Base-by-base conservation (phyloP, 1,140 invertebrate species). In the Tetramorium simillimum region DNA sequence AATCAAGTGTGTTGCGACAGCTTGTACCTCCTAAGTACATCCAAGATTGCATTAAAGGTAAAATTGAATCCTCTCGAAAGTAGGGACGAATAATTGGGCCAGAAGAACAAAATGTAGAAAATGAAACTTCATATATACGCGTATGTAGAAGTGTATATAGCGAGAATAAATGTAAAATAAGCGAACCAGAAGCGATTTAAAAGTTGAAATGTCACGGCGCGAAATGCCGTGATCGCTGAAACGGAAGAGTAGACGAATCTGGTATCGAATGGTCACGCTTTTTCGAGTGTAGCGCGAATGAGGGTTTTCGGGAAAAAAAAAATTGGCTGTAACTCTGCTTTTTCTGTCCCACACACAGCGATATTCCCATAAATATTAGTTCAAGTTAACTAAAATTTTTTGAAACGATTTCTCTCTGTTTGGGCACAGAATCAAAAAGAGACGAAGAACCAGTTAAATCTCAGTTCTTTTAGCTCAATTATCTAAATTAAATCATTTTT, bases 121-220 rank as follows among this genome's bases (percentile, higher is more conserved):
- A 73, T 72, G 53, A 43, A 73, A 49, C 18, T 73, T 73, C 69
- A 49, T 21, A 24, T 51, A 65, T 43, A 69, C 33, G 10, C 49
- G 40, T 16, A 46, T 65, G 80, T 60, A 60, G 53, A 49, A 28
- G 69, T 84, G 53, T 84, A 84, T n/a, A 75, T 84, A 75, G 49
- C 67, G 40, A 75, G 40, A 73, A 56, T 84, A 75, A 84, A 84
- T 84, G 80, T 84, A 84, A 84, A 84, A 84, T 84, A 84, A 84
- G 80, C 40, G 69, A 84, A 84, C 69, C 69, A 84, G 80, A 84
- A 84, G 43, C 53, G 69, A 75, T 84, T 73, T 84, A 28, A 81
- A 81, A 81, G 80, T 84, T 56, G 69, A 46, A 84, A 84, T 73
- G 51, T 56, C 53, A 49, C 14, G 56, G 78, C 37, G 63, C 65